phyloP scores from a whole-genome alignment of 2,113 vertebrate species.

The Phycodurus eques region DNA sequence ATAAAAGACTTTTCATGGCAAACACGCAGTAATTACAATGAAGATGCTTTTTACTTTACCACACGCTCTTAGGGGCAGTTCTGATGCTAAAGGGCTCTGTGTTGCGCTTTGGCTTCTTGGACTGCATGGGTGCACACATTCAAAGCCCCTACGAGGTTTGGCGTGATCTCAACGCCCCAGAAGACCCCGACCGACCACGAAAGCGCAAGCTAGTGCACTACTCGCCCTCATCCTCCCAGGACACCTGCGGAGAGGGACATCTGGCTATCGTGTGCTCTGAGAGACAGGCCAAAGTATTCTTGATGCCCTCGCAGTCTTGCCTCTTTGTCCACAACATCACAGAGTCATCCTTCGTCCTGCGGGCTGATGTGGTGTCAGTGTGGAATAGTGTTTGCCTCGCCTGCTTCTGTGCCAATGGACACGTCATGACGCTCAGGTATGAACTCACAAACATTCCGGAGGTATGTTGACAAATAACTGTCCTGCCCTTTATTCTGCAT shows the following conservation, averaged over 20 bases:
- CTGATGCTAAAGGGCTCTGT: slow-evolving; percentile 91
- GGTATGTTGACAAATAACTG: too few relatives aligned
- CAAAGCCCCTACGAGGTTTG: slow-evolving; percentile 89
- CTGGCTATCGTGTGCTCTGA: slow-evolving; percentile 93
- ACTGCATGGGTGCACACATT: slow-evolving; percentile 81
- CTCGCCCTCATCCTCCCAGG: slow-evolving; percentile 86
- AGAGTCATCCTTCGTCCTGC: slow-evolving; percentile 92
- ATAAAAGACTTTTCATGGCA: neutral
- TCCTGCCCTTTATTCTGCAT: too few relatives aligned
- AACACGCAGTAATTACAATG: neutral
- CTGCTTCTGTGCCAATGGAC: slow-evolving; percentile 96
- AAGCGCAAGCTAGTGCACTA: slow-evolving; percentile 87
- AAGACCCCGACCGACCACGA: slow-evolving; percentile 83
- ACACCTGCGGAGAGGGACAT: slow-evolving; percentile 84
- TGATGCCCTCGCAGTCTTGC: slow-evolving; percentile 95
- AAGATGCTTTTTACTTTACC: neutral
- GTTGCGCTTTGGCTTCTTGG: slow-evolving; percentile 86
- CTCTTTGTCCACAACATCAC: slow-evolving; percentile 97
- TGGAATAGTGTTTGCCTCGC: slow-evolving; percentile 90
- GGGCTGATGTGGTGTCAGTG: slow-evolving; percentile 86
- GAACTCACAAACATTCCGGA: neutral
- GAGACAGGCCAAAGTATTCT: slow-evolving; percentile 96
- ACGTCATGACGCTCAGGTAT: slow-evolving; percentile 97
- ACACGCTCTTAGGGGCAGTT: slow-evolving; percentile 75
- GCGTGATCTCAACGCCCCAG: slow-evolving; percentile 82